phyloP scores from a whole-genome alignment of 1,140 invertebrate species.

The Holcopasites calliopsidis region DNA sequence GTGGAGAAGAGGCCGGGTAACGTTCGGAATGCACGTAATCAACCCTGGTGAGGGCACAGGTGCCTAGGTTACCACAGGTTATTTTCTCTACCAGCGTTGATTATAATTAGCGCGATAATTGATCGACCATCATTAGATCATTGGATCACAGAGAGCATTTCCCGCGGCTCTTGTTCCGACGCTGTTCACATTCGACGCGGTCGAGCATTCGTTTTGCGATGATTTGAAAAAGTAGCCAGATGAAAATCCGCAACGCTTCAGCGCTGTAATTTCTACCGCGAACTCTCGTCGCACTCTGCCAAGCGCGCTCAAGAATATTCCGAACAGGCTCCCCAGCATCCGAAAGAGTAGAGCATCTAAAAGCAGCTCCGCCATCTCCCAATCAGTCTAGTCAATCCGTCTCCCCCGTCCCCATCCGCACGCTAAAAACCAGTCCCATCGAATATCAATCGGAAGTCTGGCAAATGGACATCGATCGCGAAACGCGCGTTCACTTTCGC shows the following conservation, averaged over 20 bases:
- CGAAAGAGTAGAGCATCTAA: background rate
- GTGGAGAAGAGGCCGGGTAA: background rate
- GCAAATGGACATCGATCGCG: conserved; percentile 32
- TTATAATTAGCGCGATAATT: too few relatives aligned
- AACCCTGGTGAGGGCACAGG: too few relatives aligned
- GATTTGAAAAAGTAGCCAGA: too few relatives aligned
- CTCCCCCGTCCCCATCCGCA: background rate
- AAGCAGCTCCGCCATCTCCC: background rate
- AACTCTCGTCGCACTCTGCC: background rate
- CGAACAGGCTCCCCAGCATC: background rate
- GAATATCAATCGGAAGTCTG: conserved; percentile 26
- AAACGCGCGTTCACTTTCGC: conserved; percentile 17
- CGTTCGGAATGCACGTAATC: too few relatives aligned
- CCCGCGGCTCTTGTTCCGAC: too few relatives aligned
- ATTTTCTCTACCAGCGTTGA: conserved; percentile 51
- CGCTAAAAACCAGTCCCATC: conserved; percentile 9
- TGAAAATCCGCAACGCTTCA: too few relatives aligned
- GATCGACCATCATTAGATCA: too few relatives aligned
- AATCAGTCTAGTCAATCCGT: background rate
- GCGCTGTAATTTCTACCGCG: background rate
- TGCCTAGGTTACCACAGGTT: conserved; percentile 52
- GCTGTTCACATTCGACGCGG: too few relatives aligned
- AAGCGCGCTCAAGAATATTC: background rate
- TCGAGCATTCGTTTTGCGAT: too few relatives aligned
- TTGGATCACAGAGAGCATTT: too few relatives aligned